A percentile compares a stretch with the other conserved stretches of the same genome.
These are phyloP conservation scores for Diloba caeruleocephala DNA, from an alignment of 2,888 invertebrate genomes.

Conservation along the genomic window DNA sequence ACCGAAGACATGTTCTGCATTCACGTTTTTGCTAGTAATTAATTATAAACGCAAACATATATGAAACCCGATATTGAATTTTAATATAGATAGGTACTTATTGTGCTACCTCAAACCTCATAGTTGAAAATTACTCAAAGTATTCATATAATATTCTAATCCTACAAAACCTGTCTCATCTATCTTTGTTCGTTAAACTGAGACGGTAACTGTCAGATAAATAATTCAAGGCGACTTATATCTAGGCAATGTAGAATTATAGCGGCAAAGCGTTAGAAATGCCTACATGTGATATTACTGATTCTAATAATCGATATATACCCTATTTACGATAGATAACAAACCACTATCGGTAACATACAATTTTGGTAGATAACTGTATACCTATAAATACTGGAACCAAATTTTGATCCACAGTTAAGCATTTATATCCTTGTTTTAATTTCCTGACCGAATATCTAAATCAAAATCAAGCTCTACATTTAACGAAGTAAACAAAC, in stretches of 20 bases:
- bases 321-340: conserved; percentile 33
- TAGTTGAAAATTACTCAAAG: not conserved
- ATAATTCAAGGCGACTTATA: not conserved
- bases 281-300: not conserved
- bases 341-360: not conserved
- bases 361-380: not conserved
- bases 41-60: too few species aligned
- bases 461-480: not conserved
- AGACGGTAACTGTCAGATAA: not conserved
- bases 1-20: too few species aligned
- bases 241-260: not conserved
- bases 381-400: not conserved
- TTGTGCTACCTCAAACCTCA: too few species aligned
- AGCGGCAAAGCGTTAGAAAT: not conserved
- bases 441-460: too few species aligned
- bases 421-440: too few species aligned
- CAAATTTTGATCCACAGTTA: not conserved
- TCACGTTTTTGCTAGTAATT: too few species aligned
- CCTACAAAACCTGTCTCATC: not conserved
- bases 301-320: conserved; percentile 15
- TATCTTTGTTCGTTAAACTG: not conserved
- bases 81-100: too few species aligned
- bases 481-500: too few species aligned
- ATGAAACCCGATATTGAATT: too few species aligned
- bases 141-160: not conserved